A percentile compares a stretch with the other conserved stretches of the same genome.
phyloP scores from a whole-genome alignment of 2,888 invertebrate genomes.

The Hermaeophaga mercurialis region DNA sequence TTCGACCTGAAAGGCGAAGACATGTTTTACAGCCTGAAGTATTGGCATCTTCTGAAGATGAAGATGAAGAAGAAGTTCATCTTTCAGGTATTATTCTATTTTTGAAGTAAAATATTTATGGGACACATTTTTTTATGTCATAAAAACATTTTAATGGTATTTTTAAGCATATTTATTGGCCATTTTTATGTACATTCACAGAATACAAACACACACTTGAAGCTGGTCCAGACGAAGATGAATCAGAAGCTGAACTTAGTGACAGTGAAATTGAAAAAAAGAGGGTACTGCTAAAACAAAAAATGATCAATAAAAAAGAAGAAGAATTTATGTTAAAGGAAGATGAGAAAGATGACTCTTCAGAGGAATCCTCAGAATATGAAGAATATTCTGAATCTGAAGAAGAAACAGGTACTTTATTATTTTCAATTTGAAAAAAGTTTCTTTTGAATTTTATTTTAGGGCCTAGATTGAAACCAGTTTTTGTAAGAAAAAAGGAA shows the following conservation, averaged over 20 bases:
- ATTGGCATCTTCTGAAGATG: conserved; percentile 65
- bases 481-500: conserved; percentile 92
- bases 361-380: conserved; percentile 76
- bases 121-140: too few relatives aligned
- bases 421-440: conserved; percentile 8
- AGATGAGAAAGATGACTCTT: conserved; percentile 72
- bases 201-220: conserved; percentile 57
- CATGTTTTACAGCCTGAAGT: conserved; percentile 74
- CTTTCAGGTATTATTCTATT: conserved; percentile 42
- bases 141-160: neutral
- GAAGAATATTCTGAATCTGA: conserved; percentile 89
- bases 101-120: too few relatives aligned
- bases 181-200: conserved; percentile 18
- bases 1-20: conserved; percentile 64
- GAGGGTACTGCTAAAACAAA: conserved; percentile 70
- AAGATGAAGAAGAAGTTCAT: conserved; percentile 58
- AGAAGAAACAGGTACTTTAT: conserved; percentile 73
- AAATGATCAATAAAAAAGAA: conserved; percentile 72
- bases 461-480: conserved; percentile 91
- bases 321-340: conserved; percentile 78
- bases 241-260: conserved; percentile 83
- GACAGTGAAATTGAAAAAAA: conserved; percentile 85
- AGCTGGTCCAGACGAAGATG: conserved; percentile 61
- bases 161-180: too few relatives aligned
- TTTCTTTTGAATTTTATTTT: conserved; percentile 16